These are phyloP conservation scores for Drosophila tsacasi DNA, from an alignment of 1,140 invertebrate genomes.

Conservation along the genomic window DNA sequence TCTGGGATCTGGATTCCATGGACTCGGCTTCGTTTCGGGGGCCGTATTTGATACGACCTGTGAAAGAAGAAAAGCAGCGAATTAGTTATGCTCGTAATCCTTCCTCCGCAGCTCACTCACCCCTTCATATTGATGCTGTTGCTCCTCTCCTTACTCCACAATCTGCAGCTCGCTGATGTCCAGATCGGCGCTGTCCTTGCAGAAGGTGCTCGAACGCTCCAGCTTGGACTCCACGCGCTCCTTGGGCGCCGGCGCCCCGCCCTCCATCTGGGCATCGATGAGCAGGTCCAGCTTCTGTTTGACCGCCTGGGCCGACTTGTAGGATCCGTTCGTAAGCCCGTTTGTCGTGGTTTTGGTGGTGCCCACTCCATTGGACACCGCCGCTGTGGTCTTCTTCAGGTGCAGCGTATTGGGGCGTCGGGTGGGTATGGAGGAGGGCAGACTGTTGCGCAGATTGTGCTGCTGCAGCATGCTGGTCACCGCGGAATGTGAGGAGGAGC, in stretches of 20 bases:
- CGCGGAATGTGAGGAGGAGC: constrained; percentile 80
- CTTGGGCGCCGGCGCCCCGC: constrained; percentile 22
- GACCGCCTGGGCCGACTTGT: constrained; percentile 68
- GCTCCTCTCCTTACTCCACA: constrained; percentile 65
- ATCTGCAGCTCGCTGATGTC: constrained; percentile 79
- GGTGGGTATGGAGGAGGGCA: constrained; percentile 80
- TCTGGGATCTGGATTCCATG: constrained; percentile 2
- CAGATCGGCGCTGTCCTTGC: constrained; percentile 81
- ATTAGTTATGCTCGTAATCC: not conserved
- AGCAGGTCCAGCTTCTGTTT: constrained; percentile 81
- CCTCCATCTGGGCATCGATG: constrained; percentile 62
- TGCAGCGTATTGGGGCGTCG: constrained; percentile 82
- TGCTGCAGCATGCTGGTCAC: constrained; percentile 73
- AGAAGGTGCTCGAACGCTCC: constrained; percentile 84
- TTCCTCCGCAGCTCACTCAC: not conserved
- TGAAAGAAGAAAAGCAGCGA: not conserved
- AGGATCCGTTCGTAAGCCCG: constrained; percentile 52
- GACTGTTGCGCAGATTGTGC: constrained; percentile 71
- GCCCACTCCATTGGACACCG: constrained; percentile 26
- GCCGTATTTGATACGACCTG: constrained; percentile 71
- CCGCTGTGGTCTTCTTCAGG: constrained; percentile 73
- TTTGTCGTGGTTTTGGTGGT: constrained; percentile 34
- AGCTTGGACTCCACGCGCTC: constrained; percentile 77
- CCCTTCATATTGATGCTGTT: constrained; percentile 8
- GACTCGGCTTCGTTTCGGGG: constrained; percentile 31